Conservation (phyloP, 2,797 vertebrate species). For the Rousettus madagascariensis region DNA sequence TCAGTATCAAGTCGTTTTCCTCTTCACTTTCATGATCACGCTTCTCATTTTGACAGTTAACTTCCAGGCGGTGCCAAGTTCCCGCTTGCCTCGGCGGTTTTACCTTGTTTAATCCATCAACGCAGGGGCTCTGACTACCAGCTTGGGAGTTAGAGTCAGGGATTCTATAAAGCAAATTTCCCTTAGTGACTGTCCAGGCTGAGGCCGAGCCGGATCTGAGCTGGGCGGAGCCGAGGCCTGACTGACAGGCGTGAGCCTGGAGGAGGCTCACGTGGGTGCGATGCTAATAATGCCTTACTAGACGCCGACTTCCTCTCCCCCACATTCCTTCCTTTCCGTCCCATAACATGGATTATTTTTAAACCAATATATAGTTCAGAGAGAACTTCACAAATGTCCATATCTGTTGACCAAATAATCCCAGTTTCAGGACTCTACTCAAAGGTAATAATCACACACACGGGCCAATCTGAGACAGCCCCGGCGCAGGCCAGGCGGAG, state of each 20-base stretch:
- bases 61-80: neutral
- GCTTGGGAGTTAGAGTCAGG: neutral
- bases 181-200: neutral
- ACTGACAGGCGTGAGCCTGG: neutral
- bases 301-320: neutral
- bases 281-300: neutral
- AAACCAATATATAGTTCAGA: neutral
- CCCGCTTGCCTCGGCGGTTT: neutral
- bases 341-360: neutral
- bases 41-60: neutral
- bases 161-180: neutral
- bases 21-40: neutral
- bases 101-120: neutral
- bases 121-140: neutral
- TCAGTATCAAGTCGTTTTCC: neutral
- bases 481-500: rapidly evolving
- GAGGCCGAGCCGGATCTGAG: neutral
- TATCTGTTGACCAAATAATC: neutral
- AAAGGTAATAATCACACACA: rapidly evolving
- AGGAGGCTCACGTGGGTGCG: neutral
- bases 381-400: neutral
- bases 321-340: neutral
- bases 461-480: rapidly evolving
- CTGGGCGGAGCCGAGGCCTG: neutral
- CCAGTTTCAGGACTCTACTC: neutral